Percentiles rank a stretch among this genome's conserved stretches.
phyloP scores from a whole-genome alignment of 2,888 invertebrate species.

The Ligdia adustata region DNA sequence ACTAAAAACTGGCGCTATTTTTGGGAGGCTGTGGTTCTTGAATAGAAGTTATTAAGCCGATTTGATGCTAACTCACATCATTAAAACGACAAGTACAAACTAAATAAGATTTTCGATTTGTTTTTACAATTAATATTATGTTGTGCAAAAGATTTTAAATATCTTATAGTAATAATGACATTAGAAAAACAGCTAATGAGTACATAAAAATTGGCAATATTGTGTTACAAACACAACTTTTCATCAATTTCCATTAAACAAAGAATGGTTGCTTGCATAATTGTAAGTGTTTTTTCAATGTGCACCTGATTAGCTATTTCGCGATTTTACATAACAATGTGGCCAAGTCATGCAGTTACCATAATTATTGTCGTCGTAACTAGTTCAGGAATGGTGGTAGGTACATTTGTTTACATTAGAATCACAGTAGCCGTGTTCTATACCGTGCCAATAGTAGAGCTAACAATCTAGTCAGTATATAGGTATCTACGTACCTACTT shows the following conservation, averaged over 20 bases:
- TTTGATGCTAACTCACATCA: no score
- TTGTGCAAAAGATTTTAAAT: no score
- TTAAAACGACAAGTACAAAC: no score
- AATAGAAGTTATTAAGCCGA: no score
- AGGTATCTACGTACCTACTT: slow-evolving; percentile 24
- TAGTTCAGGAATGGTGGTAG: slow-evolving; percentile 21
- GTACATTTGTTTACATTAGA: slow-evolving; percentile 54
- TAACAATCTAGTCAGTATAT: not conserved
- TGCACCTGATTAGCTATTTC: not conserved
- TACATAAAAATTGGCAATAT: no score
- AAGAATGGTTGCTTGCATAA: slow-evolving; percentile 5
- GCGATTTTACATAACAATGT: slow-evolving; percentile 11
- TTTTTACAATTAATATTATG: no score
- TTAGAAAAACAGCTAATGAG: no score
- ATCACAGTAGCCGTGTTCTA: slow-evolving; percentile 45
- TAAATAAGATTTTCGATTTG: no score
- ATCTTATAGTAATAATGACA: no score
- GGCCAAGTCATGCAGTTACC: slow-evolving; percentile 22
- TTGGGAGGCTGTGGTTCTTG: no score
- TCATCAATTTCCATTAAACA: no score
- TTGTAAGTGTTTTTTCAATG: slow-evolving; percentile 1
- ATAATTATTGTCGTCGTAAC: slow-evolving; percentile 6
- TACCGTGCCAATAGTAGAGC: slow-evolving; percentile 16
- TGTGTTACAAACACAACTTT: no score
- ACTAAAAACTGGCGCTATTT: slow-evolving; percentile 75